These are phyloP conservation scores for Blastobasis adustella DNA, from an alignment of 2,888 invertebrate genomes.

Conservation along the genomic window DNA sequence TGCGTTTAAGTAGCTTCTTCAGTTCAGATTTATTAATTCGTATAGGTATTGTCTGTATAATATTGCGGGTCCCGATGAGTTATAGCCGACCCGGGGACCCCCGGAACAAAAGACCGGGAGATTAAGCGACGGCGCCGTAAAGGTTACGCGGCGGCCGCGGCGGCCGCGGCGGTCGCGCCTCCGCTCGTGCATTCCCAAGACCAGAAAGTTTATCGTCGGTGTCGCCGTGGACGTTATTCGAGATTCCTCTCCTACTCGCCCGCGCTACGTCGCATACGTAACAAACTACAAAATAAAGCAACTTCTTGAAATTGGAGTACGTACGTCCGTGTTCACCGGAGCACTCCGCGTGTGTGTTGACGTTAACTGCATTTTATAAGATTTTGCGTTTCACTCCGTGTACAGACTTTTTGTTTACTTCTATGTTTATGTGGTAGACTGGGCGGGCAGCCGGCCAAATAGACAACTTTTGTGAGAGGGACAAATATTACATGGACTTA, in stretches of 20 bases:
- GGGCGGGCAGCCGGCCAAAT: constrained; percentile 57
- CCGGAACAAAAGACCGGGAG: constrained; percentile 37
- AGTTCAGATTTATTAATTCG: constrained; percentile 32
- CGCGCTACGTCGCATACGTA: constrained; percentile 10
- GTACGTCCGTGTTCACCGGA: constrained; percentile 32
- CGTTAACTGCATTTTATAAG: constrained; percentile 64
- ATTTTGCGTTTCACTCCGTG: constrained; percentile 57
- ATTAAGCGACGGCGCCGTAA: constrained; percentile 36
- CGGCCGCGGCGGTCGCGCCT: constrained; percentile 4
- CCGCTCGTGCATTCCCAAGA: constrained; percentile 26
- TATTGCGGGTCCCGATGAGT: constrained; percentile 38
- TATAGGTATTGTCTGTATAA: constrained; percentile 31
- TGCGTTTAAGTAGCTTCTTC: constrained; percentile 28
- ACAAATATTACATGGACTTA: constrained; percentile 47
- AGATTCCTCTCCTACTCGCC: constrained; percentile 33
- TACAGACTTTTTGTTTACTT: constrained; percentile 51
- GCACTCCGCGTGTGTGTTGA: constrained; percentile 52
- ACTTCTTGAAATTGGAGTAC: constrained; percentile 35
- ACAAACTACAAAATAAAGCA: constrained; percentile 47
- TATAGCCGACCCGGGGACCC: constrained; percentile 32
- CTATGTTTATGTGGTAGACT: constrained; percentile 48
- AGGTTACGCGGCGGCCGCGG: constrained; percentile 17
- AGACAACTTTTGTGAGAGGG: constrained; percentile 53
- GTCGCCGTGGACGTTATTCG: constrained; percentile 27
- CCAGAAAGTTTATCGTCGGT: constrained; percentile 31